Conservation (phyloP, 2,888 invertebrate genomes). For the Polylopha cassiicola region DNA sequence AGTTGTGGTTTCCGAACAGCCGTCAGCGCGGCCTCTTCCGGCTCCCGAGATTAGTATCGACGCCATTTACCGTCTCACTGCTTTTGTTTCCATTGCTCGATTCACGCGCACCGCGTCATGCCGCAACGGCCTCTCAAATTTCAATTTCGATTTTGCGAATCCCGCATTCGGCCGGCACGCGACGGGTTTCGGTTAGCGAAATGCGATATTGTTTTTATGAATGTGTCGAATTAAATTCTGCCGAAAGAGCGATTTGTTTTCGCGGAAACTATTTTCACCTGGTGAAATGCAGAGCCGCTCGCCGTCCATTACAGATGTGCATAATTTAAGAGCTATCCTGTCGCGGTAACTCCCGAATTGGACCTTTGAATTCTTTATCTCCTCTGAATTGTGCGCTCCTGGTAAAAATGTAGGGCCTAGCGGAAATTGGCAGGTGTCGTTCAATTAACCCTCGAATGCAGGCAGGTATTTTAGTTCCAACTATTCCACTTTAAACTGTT, state of each 20-base stretch:
- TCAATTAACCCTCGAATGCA: constrained; percentile 44
- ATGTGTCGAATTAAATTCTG: constrained; percentile 21
- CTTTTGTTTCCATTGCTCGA: constrained; percentile 62
- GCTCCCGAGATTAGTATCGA: constrained; percentile 75
- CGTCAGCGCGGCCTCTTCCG: constrained; percentile 69
- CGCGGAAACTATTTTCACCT: constrained; percentile 53
- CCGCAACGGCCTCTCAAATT: constrained; percentile 24
- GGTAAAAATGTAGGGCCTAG: constrained; percentile 48
- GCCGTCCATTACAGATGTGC: constrained; percentile 69
- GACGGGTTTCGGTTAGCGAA: constrained; percentile 20
- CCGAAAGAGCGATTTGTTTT: constrained; percentile 24
- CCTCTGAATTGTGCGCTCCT: constrained; percentile 38
- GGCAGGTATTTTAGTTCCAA: constrained; percentile 28
- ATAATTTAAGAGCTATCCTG: constrained; percentile 66
- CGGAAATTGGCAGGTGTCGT: constrained; percentile 64
- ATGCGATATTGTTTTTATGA: constrained; percentile 24
- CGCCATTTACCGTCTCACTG: constrained; percentile 65
- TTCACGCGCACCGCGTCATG: constrained; percentile 33
- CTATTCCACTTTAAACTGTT: constrained; percentile 16
- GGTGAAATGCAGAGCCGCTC: constrained; percentile 41
- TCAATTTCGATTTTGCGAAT: constrained; percentile 27
- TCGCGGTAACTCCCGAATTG: constrained; percentile 51
- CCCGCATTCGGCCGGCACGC: constrained; percentile 17
- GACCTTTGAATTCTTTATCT: constrained; percentile 66
- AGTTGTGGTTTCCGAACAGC: constrained; percentile 71